Conservation (phyloP, 2,113 vertebrate species). For the Psephotus haematonotus region DNA sequence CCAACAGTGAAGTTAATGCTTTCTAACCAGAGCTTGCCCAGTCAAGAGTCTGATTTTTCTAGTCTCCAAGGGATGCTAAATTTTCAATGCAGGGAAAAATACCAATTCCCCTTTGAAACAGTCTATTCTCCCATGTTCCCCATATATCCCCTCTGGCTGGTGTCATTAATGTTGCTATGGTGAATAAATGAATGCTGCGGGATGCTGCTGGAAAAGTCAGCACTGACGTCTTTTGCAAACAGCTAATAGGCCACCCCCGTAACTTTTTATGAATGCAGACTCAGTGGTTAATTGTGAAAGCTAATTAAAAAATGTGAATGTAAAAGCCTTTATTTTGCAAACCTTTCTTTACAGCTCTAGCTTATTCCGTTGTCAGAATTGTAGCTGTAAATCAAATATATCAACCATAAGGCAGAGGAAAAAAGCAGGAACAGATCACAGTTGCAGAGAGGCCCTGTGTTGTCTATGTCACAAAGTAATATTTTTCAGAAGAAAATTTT, state of each 20-base stretch:
- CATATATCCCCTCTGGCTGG: conserved; percentile 23
- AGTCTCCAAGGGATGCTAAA: conserved; percentile 36
- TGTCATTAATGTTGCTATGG: conserved; percentile 81
- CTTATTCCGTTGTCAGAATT: background rate
- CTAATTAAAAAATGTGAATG: background rate
- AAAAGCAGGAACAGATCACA: background rate
- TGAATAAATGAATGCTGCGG: conserved; percentile 70
- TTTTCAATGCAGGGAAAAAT: conserved; percentile 61
- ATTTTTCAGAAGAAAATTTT: background rate
- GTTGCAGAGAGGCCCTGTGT: background rate
- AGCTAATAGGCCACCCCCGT: conserved; percentile 20
- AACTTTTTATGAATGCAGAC: background rate
- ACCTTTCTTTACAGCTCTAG: background rate
- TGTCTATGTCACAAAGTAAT: background rate
- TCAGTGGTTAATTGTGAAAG: conserved; percentile 38
- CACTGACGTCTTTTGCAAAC: conserved; percentile 63
- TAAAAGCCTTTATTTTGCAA: background rate
- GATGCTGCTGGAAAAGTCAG: conserved; percentile 67
- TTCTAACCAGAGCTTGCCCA: conserved; percentile 43
- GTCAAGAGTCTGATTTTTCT: conserved; percentile 19
- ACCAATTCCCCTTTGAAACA: conserved; percentile 49
- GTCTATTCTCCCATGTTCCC: background rate
- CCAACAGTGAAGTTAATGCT: conserved; percentile 33
- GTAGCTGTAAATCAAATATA: background rate
- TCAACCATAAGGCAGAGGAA: background rate